Percentiles rank a stretch among this genome's conserved stretches.
phyloP scores from a whole-genome alignment of 1,140 invertebrate species.

The Archegozetes longisetosus region DNA sequence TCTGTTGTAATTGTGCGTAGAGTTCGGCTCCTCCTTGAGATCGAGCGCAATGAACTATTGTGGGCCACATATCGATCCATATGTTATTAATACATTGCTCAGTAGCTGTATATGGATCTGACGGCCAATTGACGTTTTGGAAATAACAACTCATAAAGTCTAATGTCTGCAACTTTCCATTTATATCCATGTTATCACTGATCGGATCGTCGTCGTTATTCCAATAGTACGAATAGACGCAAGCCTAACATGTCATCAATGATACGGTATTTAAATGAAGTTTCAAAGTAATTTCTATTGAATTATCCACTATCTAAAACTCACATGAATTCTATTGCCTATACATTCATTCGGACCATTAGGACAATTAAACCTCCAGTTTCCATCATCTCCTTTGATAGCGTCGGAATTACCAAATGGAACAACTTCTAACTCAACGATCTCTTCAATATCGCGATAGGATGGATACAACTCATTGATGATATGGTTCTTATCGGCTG shows the following conservation, averaged over 20 bases:
- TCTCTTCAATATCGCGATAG: conserved; percentile 12
- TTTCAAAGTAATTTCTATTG: too few relatives aligned
- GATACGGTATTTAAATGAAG: too few relatives aligned
- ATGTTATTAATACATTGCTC: background rate
- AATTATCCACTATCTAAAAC: background rate
- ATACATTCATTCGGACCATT: conserved; percentile 9
- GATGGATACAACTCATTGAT: conserved; percentile 16
- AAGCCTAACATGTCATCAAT: too few relatives aligned
- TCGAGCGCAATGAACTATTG: conserved; percentile 4
- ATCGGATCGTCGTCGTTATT: conserved; percentile 14
- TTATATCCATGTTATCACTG: conserved; percentile 11
- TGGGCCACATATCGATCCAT: background rate
- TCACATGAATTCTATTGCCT: conserved; percentile 1
- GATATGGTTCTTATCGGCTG: conserved; percentile 4
- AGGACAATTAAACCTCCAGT: conserved; percentile 1
- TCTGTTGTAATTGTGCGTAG: background rate
- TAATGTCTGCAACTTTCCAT: conserved; percentile 11
- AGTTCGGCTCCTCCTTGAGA: background rate
- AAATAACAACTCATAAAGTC: conserved; percentile 15
- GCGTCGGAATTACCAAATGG: conserved; percentile 6
- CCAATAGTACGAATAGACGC: conserved; percentile 3
- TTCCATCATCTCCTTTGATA: background rate
- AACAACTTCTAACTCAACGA: conserved; percentile 12
- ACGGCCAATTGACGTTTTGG: background rate
- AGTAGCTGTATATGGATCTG: background rate